phyloP scores from a whole-genome alignment of 2,113 vertebrate genomes.

The Girardinichthys multiradiatus region DNA sequence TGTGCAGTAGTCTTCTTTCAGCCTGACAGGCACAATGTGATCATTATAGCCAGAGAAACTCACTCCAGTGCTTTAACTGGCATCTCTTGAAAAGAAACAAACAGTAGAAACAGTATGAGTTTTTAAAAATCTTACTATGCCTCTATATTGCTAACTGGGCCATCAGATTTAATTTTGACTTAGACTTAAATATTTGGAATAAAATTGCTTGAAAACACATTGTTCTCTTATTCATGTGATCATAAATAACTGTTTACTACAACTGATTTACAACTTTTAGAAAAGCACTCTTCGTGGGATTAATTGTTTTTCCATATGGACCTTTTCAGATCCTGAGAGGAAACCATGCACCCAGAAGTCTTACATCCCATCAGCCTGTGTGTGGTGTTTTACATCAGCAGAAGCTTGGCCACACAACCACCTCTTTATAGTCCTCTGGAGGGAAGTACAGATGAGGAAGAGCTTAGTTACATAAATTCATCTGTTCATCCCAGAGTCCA shows the following conservation, averaged over 20 bases:
- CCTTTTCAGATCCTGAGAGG: slow-evolving; percentile 58
- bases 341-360: slow-evolving; percentile 54
- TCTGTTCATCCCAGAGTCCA: slow-evolving; percentile 10
- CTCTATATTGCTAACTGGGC: not conserved
- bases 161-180: not conserved
- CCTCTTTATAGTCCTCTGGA: slow-evolving; percentile 50
- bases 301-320: slow-evolving; percentile 18
- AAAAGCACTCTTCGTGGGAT: slow-evolving; percentile 13
- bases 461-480: slow-evolving; percentile 18
- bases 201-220: not conserved
- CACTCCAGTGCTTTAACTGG: too few relatives aligned
- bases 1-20: too few relatives aligned
- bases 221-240: not conserved
- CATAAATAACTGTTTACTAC: not conserved
- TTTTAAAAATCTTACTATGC: not conserved
- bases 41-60: too few relatives aligned
- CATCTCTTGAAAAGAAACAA: too few relatives aligned
- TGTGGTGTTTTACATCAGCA: slow-evolving; percentile 44
- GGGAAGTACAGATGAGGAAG: slow-evolving; percentile 78
- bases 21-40: too few relatives aligned
- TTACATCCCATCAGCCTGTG: slow-evolving; percentile 43
- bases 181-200: not conserved
- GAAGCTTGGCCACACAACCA: slow-evolving; percentile 34
- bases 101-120: too few relatives aligned
- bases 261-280: not conserved